These are phyloP conservation scores for Nemoura dubitans DNA, from an alignment of 2,888 invertebrate species.

Conservation along the genomic window DNA sequence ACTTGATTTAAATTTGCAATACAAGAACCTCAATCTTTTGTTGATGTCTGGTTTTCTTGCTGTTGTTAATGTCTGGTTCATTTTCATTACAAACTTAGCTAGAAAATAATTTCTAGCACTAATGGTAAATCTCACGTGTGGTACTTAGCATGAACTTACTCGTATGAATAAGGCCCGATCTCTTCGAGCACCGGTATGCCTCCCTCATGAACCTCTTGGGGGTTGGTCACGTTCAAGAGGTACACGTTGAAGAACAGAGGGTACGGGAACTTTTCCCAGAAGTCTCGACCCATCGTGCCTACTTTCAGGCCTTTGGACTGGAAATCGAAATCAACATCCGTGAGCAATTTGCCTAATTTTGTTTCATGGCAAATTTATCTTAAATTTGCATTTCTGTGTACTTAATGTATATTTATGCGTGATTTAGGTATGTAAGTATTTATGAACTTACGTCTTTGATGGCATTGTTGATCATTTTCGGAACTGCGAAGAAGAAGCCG, in stretches of 20 bases:
- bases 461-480: slow-evolving; percentile 47
- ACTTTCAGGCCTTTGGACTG: slow-evolving; percentile 70
- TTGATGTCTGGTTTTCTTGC: no score
- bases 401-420: not conserved
- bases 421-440: not conserved
- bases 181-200: slow-evolving; percentile 77
- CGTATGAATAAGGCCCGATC: slow-evolving; percentile 84
- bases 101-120: no score
- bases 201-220: slow-evolving; percentile 76
- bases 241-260: slow-evolving; percentile 80
- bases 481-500: slow-evolving; percentile 69
- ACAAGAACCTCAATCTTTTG: no score
- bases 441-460: slow-evolving; percentile 44
- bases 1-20: no score
- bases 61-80: no score
- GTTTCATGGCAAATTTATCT: no score
- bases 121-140: no score
- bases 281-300: slow-evolving; percentile 76
- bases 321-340: not conserved
- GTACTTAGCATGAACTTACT: slow-evolving; percentile 69
- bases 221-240: slow-evolving; percentile 84
- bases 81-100: no score
- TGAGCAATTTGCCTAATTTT: not conserved
- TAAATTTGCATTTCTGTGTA: not conserved
- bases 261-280: slow-evolving; percentile 83